Base-by-base conservation (phyloP, 1,140 invertebrate species). In the Drosophila hydei region DNA sequence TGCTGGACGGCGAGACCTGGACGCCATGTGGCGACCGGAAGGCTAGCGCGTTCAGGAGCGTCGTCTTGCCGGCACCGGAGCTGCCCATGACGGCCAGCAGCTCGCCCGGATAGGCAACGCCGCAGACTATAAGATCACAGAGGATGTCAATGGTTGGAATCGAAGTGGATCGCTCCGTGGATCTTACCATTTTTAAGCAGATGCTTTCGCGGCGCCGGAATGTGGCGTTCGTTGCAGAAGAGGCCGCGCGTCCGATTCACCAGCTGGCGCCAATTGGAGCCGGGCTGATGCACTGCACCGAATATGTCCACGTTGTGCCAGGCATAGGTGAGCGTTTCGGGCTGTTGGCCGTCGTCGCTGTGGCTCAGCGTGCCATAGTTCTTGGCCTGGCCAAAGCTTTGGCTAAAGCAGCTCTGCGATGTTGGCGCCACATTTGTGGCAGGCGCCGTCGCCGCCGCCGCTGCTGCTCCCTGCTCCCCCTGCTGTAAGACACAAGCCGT, bases 41-140 rank as follows among this genome's bases (percentile, higher is more conserved):
- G 1, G 97, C 98, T 27, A 99, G 88, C 0, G 97, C 94, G 91
- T 99, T 99, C 38, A 99, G 92, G 0, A 99, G 93, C 0, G 98
- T 99, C 0, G 98, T 98, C 93, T 99, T 99, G 4, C 98, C 98
- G 0, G 98, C 97, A 0, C 98, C 98, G 21, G 97, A 98, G 3
- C 97, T 96, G 3, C 98, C 98, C 96, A 99, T 96, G 19, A 99
- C 95, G 3, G 97, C 97, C 56, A 99, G 90, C 19, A 99, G 92
- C 90, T 98, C 97, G 3, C 97, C 98, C 4, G 97, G 96, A 91
- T 96, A 94, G 0, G 97, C 97, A 1, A 96, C 94, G 8, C 98
- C 98, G 71, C 93, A 96, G 2, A 98, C 97, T 91, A 5, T 8
- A 19, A 4, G 11, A 27, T 1, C n/a, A n/a, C 9, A 23, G 30